Evolutionary conservation across 2,113 vertebrate genomes (phyloP).

Genomic region (Centrocercus urophasianus): DNA sequence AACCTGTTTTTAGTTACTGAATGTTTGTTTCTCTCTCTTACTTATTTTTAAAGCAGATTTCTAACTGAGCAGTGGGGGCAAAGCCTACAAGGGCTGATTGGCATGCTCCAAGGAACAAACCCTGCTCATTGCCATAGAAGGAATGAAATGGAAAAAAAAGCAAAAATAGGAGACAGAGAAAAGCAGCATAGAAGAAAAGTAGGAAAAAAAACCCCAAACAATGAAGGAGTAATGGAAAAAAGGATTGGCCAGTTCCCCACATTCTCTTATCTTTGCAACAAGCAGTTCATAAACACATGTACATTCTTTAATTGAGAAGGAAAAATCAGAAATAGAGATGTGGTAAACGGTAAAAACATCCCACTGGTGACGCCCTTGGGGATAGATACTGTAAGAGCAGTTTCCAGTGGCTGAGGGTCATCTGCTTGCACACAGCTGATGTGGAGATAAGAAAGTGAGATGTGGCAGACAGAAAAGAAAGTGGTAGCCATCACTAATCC

Average conservation of each 20-base stretch:
- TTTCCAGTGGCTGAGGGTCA: background rate
- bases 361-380: background rate
- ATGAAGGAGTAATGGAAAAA: slow-evolving; percentile 10
- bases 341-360: background rate
- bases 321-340: background rate
- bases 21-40: background rate
- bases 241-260: background rate
- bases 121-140: background rate
- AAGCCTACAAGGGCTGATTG: background rate
- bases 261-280: slow-evolving; percentile 26
- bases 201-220: background rate
- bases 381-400: background rate
- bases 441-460: background rate
- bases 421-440: background rate
- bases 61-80: background rate
- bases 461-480: background rate
- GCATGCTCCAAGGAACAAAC: background rate
- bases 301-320: background rate
- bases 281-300: background rate
- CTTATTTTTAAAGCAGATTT: background rate
- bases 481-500: background rate
- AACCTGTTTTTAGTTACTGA: background rate
- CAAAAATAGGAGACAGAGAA: background rate
- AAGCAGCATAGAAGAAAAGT: background rate
- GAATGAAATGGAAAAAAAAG: background rate